phyloP scores from a whole-genome alignment of 2,113 vertebrate genomes.

The Lophotis ruficrista region DNA sequence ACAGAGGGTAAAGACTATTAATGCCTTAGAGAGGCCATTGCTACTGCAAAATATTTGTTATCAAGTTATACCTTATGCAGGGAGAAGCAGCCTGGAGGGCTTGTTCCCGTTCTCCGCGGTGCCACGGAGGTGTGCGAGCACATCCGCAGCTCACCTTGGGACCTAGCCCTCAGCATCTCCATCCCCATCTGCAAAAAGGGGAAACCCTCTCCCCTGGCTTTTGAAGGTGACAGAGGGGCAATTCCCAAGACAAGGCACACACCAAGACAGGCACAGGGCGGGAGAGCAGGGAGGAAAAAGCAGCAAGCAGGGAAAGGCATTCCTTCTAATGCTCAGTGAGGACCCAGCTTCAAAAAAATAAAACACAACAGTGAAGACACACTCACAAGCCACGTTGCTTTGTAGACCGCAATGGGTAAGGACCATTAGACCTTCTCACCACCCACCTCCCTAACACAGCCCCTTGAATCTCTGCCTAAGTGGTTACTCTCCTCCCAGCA shows the following conservation, averaged over 20 bases:
- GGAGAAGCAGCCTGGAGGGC: not conserved
- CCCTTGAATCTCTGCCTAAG: not conserved
- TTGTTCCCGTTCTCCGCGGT: accelerated
- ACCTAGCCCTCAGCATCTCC: not conserved
- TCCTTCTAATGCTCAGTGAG: not conserved
- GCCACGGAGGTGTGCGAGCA: not conserved
- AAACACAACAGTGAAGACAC: not conserved
- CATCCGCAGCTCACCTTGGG: not conserved
- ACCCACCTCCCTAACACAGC: accelerated
- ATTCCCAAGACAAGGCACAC: not conserved
- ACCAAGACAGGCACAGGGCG: not conserved
- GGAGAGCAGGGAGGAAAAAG: not conserved
- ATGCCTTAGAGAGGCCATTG: not conserved
- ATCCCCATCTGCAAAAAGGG: not conserved
- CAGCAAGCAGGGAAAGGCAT: not conserved
- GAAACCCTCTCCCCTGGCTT: not conserved
- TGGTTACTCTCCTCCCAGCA: not conserved
- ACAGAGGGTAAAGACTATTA: not conserved
- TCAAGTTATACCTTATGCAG: accelerated
- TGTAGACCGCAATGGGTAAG: not conserved
- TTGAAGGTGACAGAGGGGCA: not conserved
- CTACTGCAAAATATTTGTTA: not conserved
- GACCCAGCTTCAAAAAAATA: not conserved
- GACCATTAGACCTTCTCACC: not conserved
- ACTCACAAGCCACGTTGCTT: not conserved